Evolutionary conservation across 2,888 invertebrate genomes (phyloP).

Genomic region (Cantharis rustica): DNA sequence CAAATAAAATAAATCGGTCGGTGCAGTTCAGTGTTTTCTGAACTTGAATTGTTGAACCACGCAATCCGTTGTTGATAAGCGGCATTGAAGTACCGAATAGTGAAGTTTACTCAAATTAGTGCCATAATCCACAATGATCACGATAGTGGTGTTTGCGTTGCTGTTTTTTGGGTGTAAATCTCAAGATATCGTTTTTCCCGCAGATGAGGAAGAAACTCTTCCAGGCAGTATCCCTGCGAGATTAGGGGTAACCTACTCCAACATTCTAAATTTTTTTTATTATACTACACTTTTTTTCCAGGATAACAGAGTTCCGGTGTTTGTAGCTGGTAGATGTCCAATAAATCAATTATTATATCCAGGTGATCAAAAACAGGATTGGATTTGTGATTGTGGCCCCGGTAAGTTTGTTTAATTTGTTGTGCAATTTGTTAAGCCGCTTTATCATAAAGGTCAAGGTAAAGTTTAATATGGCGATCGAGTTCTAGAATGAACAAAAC

Average conservation of each 20-base stretch:
- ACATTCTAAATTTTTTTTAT: not conserved
- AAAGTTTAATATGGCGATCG: not conserved
- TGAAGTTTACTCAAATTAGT: not conserved
- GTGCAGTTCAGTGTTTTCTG: not conserved
- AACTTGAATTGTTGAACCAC: not conserved
- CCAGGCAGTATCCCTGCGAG: constrained; percentile 9
- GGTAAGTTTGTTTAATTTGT: constrained; percentile 50
- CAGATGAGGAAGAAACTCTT: not conserved
- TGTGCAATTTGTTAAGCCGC: not conserved
- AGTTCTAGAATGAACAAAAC: too few relatives aligned
- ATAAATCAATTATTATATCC: constrained; percentile 70
- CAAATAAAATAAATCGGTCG: not conserved
- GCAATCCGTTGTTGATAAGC: not conserved
- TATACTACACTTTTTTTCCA: not conserved
- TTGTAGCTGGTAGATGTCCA: constrained; percentile 64
- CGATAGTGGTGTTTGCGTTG: not conserved
- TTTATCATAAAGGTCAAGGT: not conserved
- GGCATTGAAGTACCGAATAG: not conserved
- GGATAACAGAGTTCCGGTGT: constrained; percentile 59
- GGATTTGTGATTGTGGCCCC: constrained; percentile 68
- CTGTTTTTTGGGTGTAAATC: not conserved
- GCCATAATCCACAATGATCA: not conserved
- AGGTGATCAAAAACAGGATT: constrained; percentile 66
- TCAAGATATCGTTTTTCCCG: constrained; percentile 19
- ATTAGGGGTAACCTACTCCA: constrained; percentile 6